A percentile compares a stretch with the other conserved stretches of the same genome.
These are phyloP conservation scores for Cervus canadensis DNA, from an alignment of 2,113 vertebrate species.

Conservation along the genomic window DNA sequence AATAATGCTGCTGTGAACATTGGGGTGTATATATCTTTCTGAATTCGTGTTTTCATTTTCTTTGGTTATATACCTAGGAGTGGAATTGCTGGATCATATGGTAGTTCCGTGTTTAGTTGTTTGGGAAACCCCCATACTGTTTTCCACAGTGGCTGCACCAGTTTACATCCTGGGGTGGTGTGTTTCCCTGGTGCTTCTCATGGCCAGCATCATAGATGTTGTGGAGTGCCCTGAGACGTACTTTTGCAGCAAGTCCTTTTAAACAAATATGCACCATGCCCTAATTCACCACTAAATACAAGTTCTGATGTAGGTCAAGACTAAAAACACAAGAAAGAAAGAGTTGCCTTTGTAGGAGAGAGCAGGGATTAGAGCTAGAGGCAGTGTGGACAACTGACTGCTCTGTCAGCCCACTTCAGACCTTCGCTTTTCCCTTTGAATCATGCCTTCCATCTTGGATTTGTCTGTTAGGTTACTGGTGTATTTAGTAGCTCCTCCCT, in stretches of 20 bases:
- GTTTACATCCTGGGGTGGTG: background rate
- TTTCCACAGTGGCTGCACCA: background rate
- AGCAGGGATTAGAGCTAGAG: background rate
- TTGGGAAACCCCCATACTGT: background rate
- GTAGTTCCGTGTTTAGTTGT: background rate
- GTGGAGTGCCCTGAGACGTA: background rate
- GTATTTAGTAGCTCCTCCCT: background rate
- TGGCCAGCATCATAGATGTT: background rate
- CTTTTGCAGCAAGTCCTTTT: background rate
- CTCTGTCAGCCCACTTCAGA: background rate
- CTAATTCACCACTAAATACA: background rate
- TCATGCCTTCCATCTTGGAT: background rate
- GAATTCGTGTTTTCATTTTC: background rate
- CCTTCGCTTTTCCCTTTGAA: background rate
- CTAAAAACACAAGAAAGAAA: background rate
- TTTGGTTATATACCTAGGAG: background rate
- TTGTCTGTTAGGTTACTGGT: background rate
- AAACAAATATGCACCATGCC: background rate
- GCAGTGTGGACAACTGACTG: background rate
- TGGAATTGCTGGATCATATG: background rate
- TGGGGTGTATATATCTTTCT: background rate
- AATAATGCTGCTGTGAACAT: background rate
- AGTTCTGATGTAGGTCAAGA: background rate
- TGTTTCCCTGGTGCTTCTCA: background rate
- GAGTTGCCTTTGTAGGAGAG: background rate